phyloP scores from a whole-genome alignment of 2,888 invertebrate species.

The Dasypogon diadema region DNA sequence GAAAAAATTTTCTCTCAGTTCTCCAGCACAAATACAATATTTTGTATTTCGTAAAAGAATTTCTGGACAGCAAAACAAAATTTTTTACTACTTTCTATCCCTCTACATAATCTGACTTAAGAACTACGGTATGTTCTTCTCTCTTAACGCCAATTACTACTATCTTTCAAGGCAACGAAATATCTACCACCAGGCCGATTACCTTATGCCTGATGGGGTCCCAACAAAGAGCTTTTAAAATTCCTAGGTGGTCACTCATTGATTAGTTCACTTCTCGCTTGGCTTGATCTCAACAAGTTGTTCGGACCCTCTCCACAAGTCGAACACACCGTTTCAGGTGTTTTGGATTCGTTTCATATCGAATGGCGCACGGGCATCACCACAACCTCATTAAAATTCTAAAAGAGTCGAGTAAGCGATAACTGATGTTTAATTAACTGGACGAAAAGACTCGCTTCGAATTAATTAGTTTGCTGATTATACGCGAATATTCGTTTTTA shows the following conservation, averaged over 20 bases:
- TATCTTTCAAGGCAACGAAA: not conserved
- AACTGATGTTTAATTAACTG: constrained; percentile 56
- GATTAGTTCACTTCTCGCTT: constrained; percentile 21
- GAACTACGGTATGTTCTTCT: too few species aligned
- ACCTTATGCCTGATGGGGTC: not conserved
- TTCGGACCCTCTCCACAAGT: not conserved
- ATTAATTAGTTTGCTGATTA: constrained; percentile 56
- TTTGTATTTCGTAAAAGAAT: too few species aligned
- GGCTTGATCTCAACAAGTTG: constrained; percentile 21
- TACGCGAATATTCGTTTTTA: constrained; percentile 45
- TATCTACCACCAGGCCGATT: not conserved
- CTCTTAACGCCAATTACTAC: too few species aligned
- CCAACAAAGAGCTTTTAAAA: constrained; percentile 45
- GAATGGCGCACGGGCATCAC: not conserved
- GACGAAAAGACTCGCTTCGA: constrained; percentile 53
- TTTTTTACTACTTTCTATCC: too few species aligned
- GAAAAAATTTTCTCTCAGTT: too few species aligned
- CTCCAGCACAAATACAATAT: too few species aligned
- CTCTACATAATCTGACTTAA: too few species aligned
- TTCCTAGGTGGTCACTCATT: constrained; percentile 49
- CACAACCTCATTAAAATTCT: constrained; percentile 56
- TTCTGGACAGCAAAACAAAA: too few species aligned
- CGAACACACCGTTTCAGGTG: not conserved
- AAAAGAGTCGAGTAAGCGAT: constrained; percentile 51
- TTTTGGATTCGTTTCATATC: constrained; percentile 2